These are phyloP conservation scores for Luidia sarsii DNA, from an alignment of 53 echinoderm and acorn worm genomes.

Conservation along the genomic window DNA sequence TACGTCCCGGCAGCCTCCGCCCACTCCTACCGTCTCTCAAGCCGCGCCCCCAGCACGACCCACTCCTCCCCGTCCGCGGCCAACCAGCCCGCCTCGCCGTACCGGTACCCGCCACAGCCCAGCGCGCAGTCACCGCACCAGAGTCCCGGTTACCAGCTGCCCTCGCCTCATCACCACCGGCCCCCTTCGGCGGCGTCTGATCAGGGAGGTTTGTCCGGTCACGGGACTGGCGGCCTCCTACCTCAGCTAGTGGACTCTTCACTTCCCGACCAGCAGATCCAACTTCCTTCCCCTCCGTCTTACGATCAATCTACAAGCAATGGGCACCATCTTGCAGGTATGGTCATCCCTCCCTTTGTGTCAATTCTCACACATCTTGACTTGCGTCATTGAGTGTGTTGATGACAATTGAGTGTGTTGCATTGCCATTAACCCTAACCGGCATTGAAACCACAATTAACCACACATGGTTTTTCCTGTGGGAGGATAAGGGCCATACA, in stretches of 20 bases:
- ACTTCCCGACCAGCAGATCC: background rate
- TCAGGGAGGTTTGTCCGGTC: background rate
- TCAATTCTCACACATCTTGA: too few relatives aligned
- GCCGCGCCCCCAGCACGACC: constrained; percentile 56
- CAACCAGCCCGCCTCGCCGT: constrained; percentile 39
- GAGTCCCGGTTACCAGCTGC: constrained; percentile 18
- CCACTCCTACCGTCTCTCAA: constrained; percentile 30
- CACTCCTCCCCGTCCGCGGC: constrained; percentile 44
- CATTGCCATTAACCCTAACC: too few relatives aligned
- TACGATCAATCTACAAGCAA: constrained; percentile 36
- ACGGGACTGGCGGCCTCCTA: background rate
- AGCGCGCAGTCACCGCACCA: background rate
- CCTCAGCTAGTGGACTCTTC: background rate
- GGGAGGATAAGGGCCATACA: too few relatives aligned
- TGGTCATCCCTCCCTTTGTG: too few relatives aligned
- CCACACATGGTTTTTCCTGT: too few relatives aligned
- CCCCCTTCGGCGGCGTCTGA: background rate
- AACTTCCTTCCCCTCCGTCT: constrained; percentile 2
- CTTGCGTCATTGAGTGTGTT: too few relatives aligned
- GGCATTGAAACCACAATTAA: too few relatives aligned
- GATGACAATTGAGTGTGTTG: too few relatives aligned
- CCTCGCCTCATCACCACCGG: too few relatives aligned
- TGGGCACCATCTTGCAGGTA: constrained; percentile 25
- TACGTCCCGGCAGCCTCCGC: constrained; percentile 62
- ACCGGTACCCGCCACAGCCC: constrained; percentile 15